Conservation (phyloP, 2,113 vertebrate genomes). For the Paramormyrops kingsleyae region DNA sequence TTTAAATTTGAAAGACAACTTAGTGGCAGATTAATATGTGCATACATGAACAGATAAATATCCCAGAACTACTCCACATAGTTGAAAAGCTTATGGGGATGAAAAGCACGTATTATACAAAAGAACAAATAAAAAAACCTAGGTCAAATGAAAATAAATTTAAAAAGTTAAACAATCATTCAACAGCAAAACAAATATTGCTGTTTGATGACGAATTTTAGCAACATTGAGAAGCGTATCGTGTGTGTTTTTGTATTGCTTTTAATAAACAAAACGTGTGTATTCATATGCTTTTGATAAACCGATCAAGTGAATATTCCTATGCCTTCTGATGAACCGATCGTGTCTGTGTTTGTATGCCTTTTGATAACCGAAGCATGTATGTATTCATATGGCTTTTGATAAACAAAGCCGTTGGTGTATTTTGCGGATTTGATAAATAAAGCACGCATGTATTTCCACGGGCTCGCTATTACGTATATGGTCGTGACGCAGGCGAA, state of each 20-base stretch:
- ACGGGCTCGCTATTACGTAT: slow-evolving; percentile 34
- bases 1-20: not conserved
- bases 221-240: not conserved
- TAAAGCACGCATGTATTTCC: not conserved
- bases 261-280: not conserved
- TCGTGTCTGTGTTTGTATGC: not conserved
- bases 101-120: not conserved
- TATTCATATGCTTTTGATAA: not conserved
- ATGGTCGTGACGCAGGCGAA: slow-evolving; percentile 56
- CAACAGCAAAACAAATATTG: not conserved
- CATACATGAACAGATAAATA: not conserved
- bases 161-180: not conserved
- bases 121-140: not conserved
- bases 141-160: not conserved
- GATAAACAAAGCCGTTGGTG: not conserved
- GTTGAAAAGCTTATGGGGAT: not conserved
- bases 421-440: not conserved
- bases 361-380: not conserved
- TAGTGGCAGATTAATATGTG: not conserved
- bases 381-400: not conserved
- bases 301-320: not conserved
- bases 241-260: not conserved
- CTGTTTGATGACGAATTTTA: not conserved
- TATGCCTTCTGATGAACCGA: not conserved
- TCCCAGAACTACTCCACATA: not conserved